These are phyloP conservation scores for Anguilla obscura DNA, from an alignment of 2,797 vertebrate species.

Conservation along the genomic window DNA sequence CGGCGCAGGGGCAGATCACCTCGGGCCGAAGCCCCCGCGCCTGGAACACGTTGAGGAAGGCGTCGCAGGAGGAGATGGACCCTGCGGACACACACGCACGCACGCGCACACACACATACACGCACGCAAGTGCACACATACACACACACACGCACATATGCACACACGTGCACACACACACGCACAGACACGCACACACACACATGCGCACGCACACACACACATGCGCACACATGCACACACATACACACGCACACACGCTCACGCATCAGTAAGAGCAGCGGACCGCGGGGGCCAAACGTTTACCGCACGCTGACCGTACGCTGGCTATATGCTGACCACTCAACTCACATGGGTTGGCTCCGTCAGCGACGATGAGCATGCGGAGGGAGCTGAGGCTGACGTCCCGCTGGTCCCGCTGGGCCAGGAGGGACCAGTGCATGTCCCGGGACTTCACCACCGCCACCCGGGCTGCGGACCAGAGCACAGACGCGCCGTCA, in stretches of 20 bases:
- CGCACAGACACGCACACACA: neutral
- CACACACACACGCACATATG: too few species aligned
- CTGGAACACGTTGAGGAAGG: conserved; percentile 96
- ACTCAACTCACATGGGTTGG: conserved; percentile 90
- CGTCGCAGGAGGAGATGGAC: conserved; percentile 97
- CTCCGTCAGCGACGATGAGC: conserved; percentile 92
- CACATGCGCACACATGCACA: conserved; percentile 5
- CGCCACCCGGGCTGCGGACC: conserved; percentile 78
- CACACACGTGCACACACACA: neutral
- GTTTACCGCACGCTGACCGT: too few species aligned
- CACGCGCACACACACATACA: too few species aligned
- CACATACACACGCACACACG: conserved; percentile 12
- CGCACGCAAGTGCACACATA: too few species aligned
- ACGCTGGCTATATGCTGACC: too few species aligned
- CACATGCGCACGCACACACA: neutral
- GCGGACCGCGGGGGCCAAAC: neutral
- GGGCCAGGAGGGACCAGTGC: conserved; percentile 97
- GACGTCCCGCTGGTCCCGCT: conserved; percentile 90
- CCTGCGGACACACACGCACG: conserved; percentile 63
- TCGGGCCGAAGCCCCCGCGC: conserved; percentile 89
- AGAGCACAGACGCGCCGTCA: neutral
- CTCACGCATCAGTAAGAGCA: neutral
- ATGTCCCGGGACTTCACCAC: conserved; percentile 97
- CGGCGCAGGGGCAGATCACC: conserved; percentile 93
- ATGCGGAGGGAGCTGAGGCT: conserved; percentile 89